phyloP scores from a whole-genome alignment of 2,888 invertebrate genomes.

The Amphipyra berbera region DNA sequence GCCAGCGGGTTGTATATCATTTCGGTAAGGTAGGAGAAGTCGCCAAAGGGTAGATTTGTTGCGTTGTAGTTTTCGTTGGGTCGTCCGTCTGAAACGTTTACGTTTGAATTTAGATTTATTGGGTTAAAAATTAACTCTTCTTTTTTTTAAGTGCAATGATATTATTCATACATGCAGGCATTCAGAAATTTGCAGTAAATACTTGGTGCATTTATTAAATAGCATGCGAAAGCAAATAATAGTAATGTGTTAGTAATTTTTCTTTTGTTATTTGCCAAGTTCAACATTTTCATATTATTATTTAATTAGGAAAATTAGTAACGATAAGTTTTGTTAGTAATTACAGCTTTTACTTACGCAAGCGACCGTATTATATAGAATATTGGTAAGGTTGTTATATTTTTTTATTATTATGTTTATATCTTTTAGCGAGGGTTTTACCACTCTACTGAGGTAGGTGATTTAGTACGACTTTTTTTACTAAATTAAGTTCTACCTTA shows the following conservation, averaged over 20 bases:
- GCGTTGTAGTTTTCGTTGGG: slow-evolving; percentile 89
- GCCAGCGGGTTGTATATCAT: slow-evolving; percentile 87
- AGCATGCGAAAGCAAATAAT: slow-evolving; percentile 28
- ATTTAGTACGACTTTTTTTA: no score
- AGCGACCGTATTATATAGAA: no score
- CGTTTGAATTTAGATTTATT: neutral
- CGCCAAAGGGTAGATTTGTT: slow-evolving; percentile 88
- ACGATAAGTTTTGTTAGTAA: slow-evolving; percentile 34
- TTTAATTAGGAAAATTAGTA: slow-evolving; percentile 7
- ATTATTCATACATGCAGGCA: slow-evolving; percentile 10
- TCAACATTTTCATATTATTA: no score
- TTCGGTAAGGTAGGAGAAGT: slow-evolving; percentile 88
- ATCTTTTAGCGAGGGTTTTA: no score
- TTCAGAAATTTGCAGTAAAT: neutral
- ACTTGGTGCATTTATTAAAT: slow-evolving; percentile 31
- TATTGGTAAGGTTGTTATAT: no score
- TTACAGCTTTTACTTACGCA: neutral
- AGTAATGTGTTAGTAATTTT: neutral
- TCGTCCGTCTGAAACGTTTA: slow-evolving; percentile 77
- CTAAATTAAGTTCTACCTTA: no score
- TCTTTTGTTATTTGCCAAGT: neutral
- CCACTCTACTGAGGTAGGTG: no score
- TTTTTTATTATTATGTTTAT: no score
- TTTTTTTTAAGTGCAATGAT: slow-evolving; percentile 22
- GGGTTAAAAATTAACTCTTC: slow-evolving; percentile 12